These are phyloP conservation scores for Eupithecia centaureata DNA, from an alignment of 2,888 invertebrate species.

Conservation along the genomic window DNA sequence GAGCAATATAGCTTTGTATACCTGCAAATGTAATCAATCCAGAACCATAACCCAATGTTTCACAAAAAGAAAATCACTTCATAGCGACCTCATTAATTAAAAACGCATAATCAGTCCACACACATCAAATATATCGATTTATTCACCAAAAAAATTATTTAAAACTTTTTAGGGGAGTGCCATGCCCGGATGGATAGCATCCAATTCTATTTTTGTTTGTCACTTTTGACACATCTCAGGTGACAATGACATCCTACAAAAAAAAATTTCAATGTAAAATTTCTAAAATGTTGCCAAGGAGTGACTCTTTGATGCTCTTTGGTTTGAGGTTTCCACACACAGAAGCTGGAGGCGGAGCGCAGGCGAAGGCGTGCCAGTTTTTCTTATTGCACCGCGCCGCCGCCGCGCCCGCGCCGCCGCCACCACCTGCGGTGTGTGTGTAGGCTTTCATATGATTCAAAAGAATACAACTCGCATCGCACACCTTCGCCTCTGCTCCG, in stretches of 20 bases:
- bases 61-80: constrained; percentile 28
- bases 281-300: no score
- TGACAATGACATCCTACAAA: constrained; percentile 22
- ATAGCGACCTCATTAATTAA: constrained; percentile 2
- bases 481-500: no score
- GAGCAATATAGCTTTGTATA: constrained; percentile 12
- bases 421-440: no score
- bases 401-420: no score
- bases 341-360: no score
- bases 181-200: constrained; percentile 47
- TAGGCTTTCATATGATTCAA: no score
- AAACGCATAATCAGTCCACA: constrained; percentile 35
- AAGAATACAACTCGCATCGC: no score
- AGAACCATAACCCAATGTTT: constrained; percentile 11
- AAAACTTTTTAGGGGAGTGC: constrained; percentile 65
- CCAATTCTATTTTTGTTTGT: constrained; percentile 36
- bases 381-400: no score
- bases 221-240: constrained; percentile 9
- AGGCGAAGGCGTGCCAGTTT: no score
- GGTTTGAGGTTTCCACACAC: no score
- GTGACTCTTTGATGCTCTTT: no score
- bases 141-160: constrained; percentile 22
- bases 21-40: constrained; percentile 20
- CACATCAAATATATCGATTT: neutral
- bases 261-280: neutral